Percentiles rank a stretch among this genome's conserved stretches.
Conservation (phyloP, 1,140 invertebrate genomes). For the Drosophila rufa region DNA sequence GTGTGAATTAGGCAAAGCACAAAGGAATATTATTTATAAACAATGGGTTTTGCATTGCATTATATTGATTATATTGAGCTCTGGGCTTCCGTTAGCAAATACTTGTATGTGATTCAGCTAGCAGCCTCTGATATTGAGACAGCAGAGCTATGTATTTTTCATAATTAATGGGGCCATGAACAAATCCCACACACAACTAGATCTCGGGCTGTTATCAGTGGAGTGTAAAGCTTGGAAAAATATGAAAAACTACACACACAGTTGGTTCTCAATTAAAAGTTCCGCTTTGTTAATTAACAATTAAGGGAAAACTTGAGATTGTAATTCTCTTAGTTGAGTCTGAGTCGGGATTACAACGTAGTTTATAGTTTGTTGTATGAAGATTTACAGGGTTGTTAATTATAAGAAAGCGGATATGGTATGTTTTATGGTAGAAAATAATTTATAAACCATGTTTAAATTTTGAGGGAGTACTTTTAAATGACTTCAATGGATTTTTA, state of each 20-base stretch:
- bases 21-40: conserved; percentile 33
- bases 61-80: conserved; percentile 36
- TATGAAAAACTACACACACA: conserved; percentile 16
- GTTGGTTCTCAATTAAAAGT: conserved; percentile 69
- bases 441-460: too few species aligned
- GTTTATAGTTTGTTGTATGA: conserved; percentile 14
- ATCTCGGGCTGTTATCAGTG: conserved; percentile 47
- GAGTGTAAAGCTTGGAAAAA: conserved; percentile 26
- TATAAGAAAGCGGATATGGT: too few species aligned
- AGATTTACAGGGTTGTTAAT: conserved; percentile 7
- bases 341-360: conserved; percentile 28
- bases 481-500: too few species aligned
- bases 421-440: too few species aligned
- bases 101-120: conserved; percentile 25
- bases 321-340: conserved; percentile 31
- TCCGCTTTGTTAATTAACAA: conserved; percentile 61
- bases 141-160: not conserved
- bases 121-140: conserved; percentile 19
- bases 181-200: conserved; percentile 42
- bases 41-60: conserved; percentile 23
- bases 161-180: conserved; percentile 59
- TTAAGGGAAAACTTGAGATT: conserved; percentile 37
- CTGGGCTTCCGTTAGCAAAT: conserved; percentile 27
- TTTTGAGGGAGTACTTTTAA: too few species aligned
- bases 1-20: conserved; percentile 25